Conservation (phyloP, 2,797 vertebrate genomes). For the Cyprinodon diabolis region DNA sequence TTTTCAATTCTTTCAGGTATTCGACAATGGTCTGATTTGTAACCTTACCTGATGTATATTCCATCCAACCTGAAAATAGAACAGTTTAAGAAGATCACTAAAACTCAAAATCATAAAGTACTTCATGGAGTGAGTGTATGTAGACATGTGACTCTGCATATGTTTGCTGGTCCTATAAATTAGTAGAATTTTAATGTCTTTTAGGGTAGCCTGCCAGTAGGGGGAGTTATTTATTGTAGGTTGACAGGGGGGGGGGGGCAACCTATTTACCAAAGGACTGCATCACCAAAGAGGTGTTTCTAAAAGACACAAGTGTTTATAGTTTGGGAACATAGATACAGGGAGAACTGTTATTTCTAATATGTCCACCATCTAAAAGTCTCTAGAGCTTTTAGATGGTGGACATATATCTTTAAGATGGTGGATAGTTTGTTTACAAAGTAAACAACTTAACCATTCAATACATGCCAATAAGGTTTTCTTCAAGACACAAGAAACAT, state of each 20-base stretch:
- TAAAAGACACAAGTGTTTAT: slow-evolving; percentile 12
- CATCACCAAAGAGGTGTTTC: slow-evolving; percentile 25
- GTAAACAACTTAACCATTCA: background rate
- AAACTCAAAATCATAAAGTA: too few relatives aligned
- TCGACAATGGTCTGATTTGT: background rate
- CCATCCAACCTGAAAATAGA: background rate
- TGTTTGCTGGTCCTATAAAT: background rate
- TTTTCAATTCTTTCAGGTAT: background rate
- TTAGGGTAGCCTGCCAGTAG: slow-evolving; percentile 48
- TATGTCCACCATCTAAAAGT: slow-evolving; percentile 12
- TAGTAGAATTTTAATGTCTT: background rate
- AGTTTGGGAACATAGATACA: background rate
- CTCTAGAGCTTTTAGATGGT: slow-evolving; percentile 40
- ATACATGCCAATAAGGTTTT: background rate
- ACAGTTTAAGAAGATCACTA: background rate
- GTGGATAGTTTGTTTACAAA: slow-evolving; percentile 4
- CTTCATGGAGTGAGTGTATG: background rate
- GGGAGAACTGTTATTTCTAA: slow-evolving; percentile 6
- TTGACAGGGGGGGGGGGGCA: background rate
- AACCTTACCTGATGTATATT: too few relatives aligned
- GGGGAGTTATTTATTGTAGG: slow-evolving; percentile 49
- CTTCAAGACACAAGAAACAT: slow-evolving; percentile 4
- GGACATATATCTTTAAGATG: too few relatives aligned
- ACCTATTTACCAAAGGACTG: slow-evolving; percentile 49
- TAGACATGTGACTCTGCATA: background rate